phyloP scores from a whole-genome alignment of 2,797 vertebrate species.

The Eremophila alpestris region DNA sequence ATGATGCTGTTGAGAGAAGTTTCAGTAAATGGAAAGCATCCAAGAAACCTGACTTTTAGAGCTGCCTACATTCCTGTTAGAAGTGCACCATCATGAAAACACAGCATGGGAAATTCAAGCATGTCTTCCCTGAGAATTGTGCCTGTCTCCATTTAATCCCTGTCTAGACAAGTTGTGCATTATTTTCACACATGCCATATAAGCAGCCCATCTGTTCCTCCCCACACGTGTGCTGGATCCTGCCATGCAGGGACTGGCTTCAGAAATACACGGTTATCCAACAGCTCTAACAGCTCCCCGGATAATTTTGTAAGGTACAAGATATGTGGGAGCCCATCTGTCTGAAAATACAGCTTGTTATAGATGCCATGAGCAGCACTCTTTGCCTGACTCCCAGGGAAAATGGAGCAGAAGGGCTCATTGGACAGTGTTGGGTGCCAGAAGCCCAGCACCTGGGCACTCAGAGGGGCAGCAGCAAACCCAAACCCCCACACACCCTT shows the following conservation, averaged over 20 bases:
- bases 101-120: background rate
- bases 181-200: background rate
- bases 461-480: background rate
- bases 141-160: background rate
- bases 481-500: background rate
- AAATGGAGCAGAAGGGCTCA: background rate
- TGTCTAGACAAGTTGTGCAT: background rate
- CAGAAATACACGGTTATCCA: background rate
- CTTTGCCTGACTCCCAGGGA: background rate
- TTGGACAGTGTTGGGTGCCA: rapidly evolving
- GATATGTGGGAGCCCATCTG: background rate
- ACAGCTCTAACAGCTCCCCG: background rate
- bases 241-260: background rate
- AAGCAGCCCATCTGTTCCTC: slow-evolving; percentile 27
- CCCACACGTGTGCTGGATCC: background rate
- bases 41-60: background rate
- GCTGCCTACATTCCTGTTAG: background rate
- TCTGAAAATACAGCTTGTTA: background rate
- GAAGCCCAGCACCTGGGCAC: background rate
- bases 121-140: background rate
- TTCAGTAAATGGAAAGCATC: background rate
- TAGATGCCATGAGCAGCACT: background rate
- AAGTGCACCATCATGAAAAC: background rate
- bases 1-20: rapidly evolving
- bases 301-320: background rate